Evolutionary conservation across 1,140 invertebrate species (phyloP), one percentile per base, ranked within the genome.

Genomic region (Heliothis subflexa): DNA sequence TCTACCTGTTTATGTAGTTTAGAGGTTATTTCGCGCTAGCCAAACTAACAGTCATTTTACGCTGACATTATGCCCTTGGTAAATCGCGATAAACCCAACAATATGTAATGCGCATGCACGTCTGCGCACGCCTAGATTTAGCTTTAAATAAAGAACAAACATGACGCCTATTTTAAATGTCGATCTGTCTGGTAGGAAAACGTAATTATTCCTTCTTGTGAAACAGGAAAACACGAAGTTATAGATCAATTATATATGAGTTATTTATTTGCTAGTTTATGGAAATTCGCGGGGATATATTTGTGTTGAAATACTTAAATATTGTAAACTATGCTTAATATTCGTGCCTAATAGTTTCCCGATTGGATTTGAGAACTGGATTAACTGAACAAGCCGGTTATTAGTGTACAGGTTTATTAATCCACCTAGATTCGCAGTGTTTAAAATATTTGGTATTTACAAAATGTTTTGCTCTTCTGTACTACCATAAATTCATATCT

Each of bases 21-120:
- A 75, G 72, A 62, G 72, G 72, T 62, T 74, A 74, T 74, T 74
- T 62, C 55, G 57, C 57, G 45, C 72, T 62, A 13, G 9, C 10
- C 14, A 25, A 70, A 14, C 25, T 45, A 47, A 74, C 21, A 18
- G 40, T 28, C 55, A 74, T 16, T 40, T 45, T 47, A 25, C 28
- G 18, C 18, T 61, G 55, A 59, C 70, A 73, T 74, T 49, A 62
- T 50, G 72, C 55, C 72, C 57, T 74, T 74, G 40, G 70, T 55
- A 52, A 1, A 70, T 45, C 45, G 57, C 72, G 55, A 74, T 62
- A 74, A 73, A 74, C 40, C 50, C 49, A 25, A 16, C 47, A 40
- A 74, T 40, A 74, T 61, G 21, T 25, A 10, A 50, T 70, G 47
- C 45, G 66, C 45, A 28, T 47, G 62, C 66, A 70, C 66, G 64